Evolutionary conservation across 1,140 invertebrate species (phyloP), one percentile per base, ranked within the genome.

Genomic region (Monochamus saltuarius): DNA sequence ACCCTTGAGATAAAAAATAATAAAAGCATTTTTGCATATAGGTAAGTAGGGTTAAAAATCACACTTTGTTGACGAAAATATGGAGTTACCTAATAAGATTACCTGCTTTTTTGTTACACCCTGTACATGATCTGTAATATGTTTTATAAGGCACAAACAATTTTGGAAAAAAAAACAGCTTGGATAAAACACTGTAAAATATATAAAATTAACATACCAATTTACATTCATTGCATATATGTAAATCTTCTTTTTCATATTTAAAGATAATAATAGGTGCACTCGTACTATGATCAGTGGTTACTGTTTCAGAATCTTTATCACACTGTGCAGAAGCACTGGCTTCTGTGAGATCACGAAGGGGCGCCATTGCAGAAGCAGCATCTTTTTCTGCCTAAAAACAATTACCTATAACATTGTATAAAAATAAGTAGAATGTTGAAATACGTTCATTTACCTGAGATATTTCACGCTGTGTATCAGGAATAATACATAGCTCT

Each of bases 391-490:
- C 83, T 1, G 40, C 65, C 67, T 69, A 59, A 35, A 50, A 62
- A 56, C 39, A 3, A 13, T 36, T 36, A 29, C 22, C 22, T 29
- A 29, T n/a, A n/a, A n/a, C n/a, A 6, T 29, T 29, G 22, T 29
- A 29, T 29, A 3, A 29, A 29, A 29, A 29, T 29, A 29, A 2
- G 6, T 29, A 29, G n/a, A 35, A 40, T 4, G n/a, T 40, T n/a
- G 4, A 2, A 7, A 40, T 3, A 40, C 14, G 8, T 11, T 40
- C 14, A 40, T 42, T 51, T 65, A 82, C 83, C 60, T 85, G 83
- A 1, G 83, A 82, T 38, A 84, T 82, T 61, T 85, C 83, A 11
- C 81, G 78, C 69, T 86, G 83, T 0, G 81, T 83, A 67, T 84
- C 83, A 0, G 82, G 82, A 39, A 84, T 72, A 13, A 84, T 75